Conservation (phyloP, 2,797 vertebrate species). For the Chelidonichthys spinosus region DNA sequence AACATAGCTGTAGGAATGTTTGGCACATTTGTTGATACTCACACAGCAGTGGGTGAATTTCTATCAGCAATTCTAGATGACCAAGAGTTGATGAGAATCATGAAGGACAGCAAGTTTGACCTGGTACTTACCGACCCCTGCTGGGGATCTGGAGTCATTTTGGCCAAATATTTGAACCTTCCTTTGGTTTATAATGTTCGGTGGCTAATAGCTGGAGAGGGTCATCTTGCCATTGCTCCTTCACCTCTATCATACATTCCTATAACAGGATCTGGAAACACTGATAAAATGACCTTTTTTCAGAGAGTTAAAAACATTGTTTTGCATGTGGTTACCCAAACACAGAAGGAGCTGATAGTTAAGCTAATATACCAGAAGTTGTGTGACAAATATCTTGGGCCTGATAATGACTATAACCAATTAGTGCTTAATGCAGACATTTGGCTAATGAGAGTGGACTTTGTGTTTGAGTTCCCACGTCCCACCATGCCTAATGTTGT, state of each 20-base stretch:
- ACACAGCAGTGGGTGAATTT: slow-evolving; percentile 2
- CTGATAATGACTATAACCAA: slow-evolving; percentile 43
- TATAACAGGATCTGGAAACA: slow-evolving; percentile 39
- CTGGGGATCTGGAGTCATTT: slow-evolving; percentile 55
- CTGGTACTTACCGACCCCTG: slow-evolving; percentile 63
- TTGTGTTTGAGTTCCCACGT: slow-evolving; percentile 82
- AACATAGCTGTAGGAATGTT: slow-evolving; percentile 12
- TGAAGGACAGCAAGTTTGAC: slow-evolving; percentile 59
- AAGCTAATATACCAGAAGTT: slow-evolving; percentile 44
- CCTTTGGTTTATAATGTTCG: slow-evolving; percentile 70
- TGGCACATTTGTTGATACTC: not conserved
- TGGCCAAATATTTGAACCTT: slow-evolving; percentile 70
- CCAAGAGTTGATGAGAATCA: slow-evolving; percentile 36
- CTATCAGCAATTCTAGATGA: slow-evolving; percentile 38
- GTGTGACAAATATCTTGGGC: slow-evolving; percentile 68
- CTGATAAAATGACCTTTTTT: slow-evolving; percentile 63
- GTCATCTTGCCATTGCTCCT: slow-evolving; percentile 63
- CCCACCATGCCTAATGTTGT: slow-evolving; percentile 84
- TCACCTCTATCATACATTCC: slow-evolving; percentile 69
- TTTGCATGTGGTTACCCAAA: not conserved
- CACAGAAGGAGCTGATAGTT: not conserved
- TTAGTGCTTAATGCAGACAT: slow-evolving; percentile 73
- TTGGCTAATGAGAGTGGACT: slow-evolving; percentile 83
- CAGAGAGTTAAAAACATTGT: slow-evolving; percentile 58
- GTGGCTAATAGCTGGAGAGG: slow-evolving; percentile 54